Evolutionary conservation across 1,140 invertebrate genomes (phyloP).

Genomic region (Zaprionus lachaisei): DNA sequence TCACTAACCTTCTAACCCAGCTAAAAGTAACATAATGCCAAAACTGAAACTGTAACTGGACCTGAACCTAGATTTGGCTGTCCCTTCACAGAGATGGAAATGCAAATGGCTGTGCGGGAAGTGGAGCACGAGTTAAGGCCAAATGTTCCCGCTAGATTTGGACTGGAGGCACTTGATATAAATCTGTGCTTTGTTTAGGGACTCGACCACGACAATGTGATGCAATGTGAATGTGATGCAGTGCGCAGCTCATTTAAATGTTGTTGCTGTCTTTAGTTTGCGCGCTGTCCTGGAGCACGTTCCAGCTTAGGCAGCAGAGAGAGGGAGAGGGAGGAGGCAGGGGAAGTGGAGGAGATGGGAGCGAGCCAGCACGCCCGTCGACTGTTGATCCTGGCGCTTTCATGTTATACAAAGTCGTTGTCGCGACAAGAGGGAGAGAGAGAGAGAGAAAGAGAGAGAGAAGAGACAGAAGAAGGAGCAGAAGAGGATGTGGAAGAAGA

Average conservation of each 20-base stretch:
- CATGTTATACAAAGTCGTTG: conserved; percentile 62
- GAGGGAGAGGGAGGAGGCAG: too few species aligned
- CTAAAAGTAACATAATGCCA: background rate
- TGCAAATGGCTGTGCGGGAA: background rate
- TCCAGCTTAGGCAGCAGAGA: background rate
- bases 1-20: background rate
- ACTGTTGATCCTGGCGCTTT: conserved; percentile 81
- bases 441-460: background rate
- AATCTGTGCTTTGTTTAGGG: conserved; percentile 23
- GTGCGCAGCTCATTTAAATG: conserved; percentile 69
- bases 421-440: background rate
- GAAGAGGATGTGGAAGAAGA: background rate
- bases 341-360: background rate
- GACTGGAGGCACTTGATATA: conserved; percentile 16
- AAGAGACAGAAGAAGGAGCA: too few species aligned
- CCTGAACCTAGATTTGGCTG: too few species aligned
- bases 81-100: too few species aligned
- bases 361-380: conserved; percentile 61
- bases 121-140: background rate
- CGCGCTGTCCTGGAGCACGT: conserved; percentile 34
- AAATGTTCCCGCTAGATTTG: background rate
- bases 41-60: background rate
- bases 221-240: conserved; percentile 15
- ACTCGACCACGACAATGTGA: background rate
- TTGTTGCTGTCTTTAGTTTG: conserved; percentile 27